A percentile compares a stretch with the other conserved stretches of the same genome.
These are phyloP conservation scores for Sula dactylatra DNA, from an alignment of 2,113 vertebrate genomes.

Conservation along the genomic window DNA sequence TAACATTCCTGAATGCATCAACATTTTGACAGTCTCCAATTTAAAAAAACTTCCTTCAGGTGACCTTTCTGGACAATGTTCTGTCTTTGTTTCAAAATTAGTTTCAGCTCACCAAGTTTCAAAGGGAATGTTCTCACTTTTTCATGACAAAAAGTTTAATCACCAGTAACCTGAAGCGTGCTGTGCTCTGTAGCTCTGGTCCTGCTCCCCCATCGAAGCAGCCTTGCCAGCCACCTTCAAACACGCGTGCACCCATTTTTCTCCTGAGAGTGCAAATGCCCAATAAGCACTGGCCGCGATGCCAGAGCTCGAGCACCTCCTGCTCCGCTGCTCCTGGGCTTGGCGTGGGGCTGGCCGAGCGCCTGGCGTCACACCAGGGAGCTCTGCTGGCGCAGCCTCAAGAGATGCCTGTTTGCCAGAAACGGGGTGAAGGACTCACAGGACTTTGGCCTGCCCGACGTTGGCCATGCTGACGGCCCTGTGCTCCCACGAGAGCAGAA, in stretches of 20 bases:
- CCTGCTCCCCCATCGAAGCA: background rate
- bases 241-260: accelerated
- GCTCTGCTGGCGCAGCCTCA: background rate
- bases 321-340: background rate
- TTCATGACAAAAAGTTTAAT: background rate
- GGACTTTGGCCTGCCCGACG: background rate
- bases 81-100: background rate
- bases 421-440: background rate
- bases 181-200: background rate
- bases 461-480: accelerated
- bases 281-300: accelerated
- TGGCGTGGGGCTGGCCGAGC: accelerated
- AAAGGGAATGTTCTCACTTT: background rate
- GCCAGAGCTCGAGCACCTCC: background rate
- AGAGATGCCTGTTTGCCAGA: background rate
- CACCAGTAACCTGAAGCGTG: background rate
- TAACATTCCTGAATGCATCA: background rate
- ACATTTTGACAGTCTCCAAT: background rate
- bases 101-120: background rate
- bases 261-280: background rate
- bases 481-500: background rate
- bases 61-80: background rate
- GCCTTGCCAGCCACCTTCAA: background rate
- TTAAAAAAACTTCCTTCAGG: background rate
- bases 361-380: accelerated